Conservation (phyloP, 2,113 vertebrate species). For the Castor canadensis region DNA sequence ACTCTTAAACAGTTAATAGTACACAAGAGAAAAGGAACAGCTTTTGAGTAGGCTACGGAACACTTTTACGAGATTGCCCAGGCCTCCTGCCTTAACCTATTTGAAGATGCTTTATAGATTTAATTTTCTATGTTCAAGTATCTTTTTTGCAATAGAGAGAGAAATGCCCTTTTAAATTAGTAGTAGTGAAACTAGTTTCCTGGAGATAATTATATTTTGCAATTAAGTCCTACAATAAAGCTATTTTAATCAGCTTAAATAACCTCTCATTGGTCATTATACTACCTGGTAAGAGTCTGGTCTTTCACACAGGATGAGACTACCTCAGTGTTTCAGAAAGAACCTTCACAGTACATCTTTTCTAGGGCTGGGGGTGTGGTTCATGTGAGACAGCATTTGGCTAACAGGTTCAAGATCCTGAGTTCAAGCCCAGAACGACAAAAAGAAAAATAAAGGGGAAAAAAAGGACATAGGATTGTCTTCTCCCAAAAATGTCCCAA, state of each 20-base stretch:
- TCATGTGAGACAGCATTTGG: no score
- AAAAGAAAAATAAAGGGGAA: no score
- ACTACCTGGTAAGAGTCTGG: background rate
- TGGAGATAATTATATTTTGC: constrained; percentile 35
- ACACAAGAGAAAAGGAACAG: background rate
- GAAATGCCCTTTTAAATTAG: constrained; percentile 34
- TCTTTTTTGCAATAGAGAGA: background rate
- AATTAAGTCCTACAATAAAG: constrained; percentile 31
- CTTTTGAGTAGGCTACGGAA: background rate
- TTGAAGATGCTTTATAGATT: constrained; percentile 35
- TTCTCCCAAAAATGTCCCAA: background rate
- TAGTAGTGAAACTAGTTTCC: background rate
- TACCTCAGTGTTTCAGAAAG: background rate
- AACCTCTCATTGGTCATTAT: background rate
- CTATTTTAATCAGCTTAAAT: constrained; percentile 23
- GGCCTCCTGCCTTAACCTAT: background rate
- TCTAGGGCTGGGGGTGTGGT: no score
- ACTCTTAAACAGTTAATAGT: background rate
- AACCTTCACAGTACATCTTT: background rate
- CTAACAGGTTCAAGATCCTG: no score
- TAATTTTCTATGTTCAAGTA: constrained; percentile 47
- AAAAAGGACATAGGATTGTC: no score
- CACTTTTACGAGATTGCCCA: background rate
- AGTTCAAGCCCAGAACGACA: no score
- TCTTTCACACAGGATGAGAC: background rate